Conservation (phyloP, 92 coral and sea anemone species). For the Phymanthus crucifer region DNA sequence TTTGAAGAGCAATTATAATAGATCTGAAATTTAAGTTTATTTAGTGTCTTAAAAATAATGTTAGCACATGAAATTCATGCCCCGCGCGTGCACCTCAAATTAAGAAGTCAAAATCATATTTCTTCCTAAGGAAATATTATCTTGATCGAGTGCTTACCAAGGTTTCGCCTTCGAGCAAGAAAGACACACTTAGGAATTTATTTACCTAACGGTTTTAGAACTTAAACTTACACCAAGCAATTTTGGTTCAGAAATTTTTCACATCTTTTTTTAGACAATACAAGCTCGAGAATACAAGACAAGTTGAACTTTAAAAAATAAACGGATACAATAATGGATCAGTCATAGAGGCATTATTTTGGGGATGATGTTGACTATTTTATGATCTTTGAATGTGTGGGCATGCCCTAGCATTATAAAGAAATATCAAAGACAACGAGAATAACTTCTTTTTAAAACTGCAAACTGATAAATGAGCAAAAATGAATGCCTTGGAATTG, state of each 20-base stretch:
- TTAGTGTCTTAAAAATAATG: neutral
- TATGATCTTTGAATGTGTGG: neutral
- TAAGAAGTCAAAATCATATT: neutral
- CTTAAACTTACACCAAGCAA: neutral
- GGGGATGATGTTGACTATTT: conserved; percentile 28
- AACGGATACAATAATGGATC: conserved; percentile 19
- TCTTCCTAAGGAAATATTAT: neutral
- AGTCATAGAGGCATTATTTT: conserved; percentile 17
- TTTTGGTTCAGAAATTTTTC: neutral
- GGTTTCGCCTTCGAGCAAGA: conserved; percentile 12
- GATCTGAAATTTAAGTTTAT: neutral
- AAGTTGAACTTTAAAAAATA: conserved; percentile 39
- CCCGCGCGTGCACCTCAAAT: neutral
- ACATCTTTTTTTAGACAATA: conserved; percentile 7
- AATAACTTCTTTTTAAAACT: neutral
- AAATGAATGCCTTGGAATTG: neutral
- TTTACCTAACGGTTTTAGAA: neutral
- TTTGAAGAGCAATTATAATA: neutral
- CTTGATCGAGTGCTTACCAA: neutral
- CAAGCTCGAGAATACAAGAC: conserved; percentile 25
- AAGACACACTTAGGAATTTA: neutral
- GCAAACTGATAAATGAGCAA: conserved; percentile 20
- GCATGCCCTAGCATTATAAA: conserved; percentile 5
- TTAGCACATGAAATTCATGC: neutral
- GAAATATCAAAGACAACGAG: neutral